Evolutionary conservation across 2,113 vertebrate species (phyloP).

Genomic region (Gallinago paraguaiae): DNA sequence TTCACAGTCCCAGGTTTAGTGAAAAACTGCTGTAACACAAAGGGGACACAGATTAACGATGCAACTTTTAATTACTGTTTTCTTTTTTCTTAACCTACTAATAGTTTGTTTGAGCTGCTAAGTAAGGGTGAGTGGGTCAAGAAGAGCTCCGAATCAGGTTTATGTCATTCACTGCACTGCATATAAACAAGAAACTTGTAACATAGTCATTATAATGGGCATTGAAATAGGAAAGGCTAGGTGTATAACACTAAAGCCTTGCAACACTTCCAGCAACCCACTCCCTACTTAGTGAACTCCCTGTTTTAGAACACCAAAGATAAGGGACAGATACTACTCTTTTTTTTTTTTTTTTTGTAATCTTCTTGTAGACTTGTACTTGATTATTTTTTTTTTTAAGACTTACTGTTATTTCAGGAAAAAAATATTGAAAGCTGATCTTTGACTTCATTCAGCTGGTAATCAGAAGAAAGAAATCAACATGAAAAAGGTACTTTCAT

Average conservation of each 20-base stretch:
- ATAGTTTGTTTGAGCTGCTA: constrained; percentile 81
- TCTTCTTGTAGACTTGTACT: constrained; percentile 76
- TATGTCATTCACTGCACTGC: constrained; percentile 79
- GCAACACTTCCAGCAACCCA: constrained; percentile 60
- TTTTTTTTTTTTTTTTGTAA: constrained; percentile 48
- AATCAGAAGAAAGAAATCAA: constrained; percentile 48
- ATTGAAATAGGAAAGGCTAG: constrained; percentile 71
- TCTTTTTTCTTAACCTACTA: constrained; percentile 81
- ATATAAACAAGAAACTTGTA: constrained; percentile 62
- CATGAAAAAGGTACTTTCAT: constrained; percentile 66
- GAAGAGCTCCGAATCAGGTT: constrained; percentile 70
- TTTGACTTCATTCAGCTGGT: constrained; percentile 71
- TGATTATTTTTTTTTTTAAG: constrained; percentile 66
- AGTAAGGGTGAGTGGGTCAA: constrained; percentile 76
- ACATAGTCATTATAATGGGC: constrained; percentile 66
- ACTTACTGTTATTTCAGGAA: constrained; percentile 73
- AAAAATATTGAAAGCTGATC: constrained; percentile 68
- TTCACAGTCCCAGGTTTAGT: constrained; percentile 85
- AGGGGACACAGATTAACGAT: constrained; percentile 83
- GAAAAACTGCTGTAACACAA: constrained; percentile 87
- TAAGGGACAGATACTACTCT: constrained; percentile 75
- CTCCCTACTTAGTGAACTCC: constrained; percentile 72
- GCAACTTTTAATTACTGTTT: constrained; percentile 80
- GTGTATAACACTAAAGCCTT: constrained; percentile 59
- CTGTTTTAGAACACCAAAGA: constrained; percentile 86